Conservation (phyloP, 2,888 invertebrate species). For the Caenorhabditis plicata region DNA sequence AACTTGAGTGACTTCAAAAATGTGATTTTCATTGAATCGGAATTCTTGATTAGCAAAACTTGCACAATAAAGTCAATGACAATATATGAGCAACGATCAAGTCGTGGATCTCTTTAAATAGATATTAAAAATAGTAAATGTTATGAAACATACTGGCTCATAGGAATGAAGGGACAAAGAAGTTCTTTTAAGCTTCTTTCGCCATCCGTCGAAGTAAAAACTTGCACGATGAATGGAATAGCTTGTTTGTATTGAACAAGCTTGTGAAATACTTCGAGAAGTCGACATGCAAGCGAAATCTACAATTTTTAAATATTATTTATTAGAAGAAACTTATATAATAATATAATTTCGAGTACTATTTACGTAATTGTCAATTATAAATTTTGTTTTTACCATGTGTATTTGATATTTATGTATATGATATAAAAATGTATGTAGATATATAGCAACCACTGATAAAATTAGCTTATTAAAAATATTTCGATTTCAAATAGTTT, state of each 20-base stretch:
- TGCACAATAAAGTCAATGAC: not conserved
- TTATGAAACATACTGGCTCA: not conserved
- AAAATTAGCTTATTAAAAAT: no score
- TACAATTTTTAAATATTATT: not conserved
- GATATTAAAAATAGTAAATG: not conserved
- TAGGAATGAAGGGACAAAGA: not conserved
- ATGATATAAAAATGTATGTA: no score
- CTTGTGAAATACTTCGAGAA: conserved; percentile 1
- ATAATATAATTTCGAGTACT: no score
- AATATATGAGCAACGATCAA: conserved; percentile 1
- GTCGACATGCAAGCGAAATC: not conserved
- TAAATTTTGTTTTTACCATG: no score
- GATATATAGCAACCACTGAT: no score
- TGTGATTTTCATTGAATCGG: not conserved
- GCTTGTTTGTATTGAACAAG: not conserved
- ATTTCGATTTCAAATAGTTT: no score
- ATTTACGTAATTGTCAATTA: no score
- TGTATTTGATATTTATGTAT: no score
- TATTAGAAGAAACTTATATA: no score
- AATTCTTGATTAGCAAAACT: not conserved
- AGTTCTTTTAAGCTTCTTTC: conserved; percentile 2
- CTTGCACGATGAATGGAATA: not conserved
- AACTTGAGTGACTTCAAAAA: not conserved
- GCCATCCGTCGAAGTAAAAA: not conserved
- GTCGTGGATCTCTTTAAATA: not conserved